Percentiles rank a stretch among this genome's conserved stretches.
These are phyloP conservation scores for Micoletzkya japonica DNA, from an alignment of 2,888 invertebrate species.

Conservation along the genomic window DNA sequence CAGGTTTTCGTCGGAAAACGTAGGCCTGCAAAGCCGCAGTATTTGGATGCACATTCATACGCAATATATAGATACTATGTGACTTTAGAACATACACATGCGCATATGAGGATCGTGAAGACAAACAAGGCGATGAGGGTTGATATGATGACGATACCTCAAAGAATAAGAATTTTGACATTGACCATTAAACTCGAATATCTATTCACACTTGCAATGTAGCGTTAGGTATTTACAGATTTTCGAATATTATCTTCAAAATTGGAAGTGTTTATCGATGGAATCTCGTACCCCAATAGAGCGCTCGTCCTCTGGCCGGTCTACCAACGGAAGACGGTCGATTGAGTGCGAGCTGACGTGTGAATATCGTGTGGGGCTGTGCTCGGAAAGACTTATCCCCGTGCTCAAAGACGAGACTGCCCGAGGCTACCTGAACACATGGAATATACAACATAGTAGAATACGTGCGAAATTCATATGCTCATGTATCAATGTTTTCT, in stretches of 20 bases:
- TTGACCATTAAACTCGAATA: neutral
- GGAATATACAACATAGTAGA: no score
- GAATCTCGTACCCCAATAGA: constrained; percentile 19
- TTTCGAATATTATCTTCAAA: neutral
- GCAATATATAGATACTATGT: neutral
- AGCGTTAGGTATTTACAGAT: neutral
- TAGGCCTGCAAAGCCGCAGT: neutral
- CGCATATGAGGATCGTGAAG: constrained; percentile 6
- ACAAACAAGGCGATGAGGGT: constrained; percentile 6
- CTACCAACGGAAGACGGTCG: constrained; percentile 9
- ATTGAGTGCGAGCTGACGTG: constrained; percentile 17
- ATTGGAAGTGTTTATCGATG: neutral
- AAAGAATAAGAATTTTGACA: neutral
- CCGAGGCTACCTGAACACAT: constrained; percentile 7
- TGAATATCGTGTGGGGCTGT: constrained; percentile 13
- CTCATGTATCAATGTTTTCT: no score
- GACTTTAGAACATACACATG: constrained; percentile 10
- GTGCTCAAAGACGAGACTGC: neutral
- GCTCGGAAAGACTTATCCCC: constrained; percentile 6
- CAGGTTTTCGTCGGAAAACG: no score
- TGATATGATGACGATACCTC: constrained; percentile 10
- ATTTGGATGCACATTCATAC: neutral
- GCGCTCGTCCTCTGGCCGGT: neutral
- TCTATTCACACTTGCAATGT: neutral
- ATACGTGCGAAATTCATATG: no score